Evolutionary conservation across 2,113 vertebrate species (phyloP).

Genomic region (Zapus hudsonius): DNA sequence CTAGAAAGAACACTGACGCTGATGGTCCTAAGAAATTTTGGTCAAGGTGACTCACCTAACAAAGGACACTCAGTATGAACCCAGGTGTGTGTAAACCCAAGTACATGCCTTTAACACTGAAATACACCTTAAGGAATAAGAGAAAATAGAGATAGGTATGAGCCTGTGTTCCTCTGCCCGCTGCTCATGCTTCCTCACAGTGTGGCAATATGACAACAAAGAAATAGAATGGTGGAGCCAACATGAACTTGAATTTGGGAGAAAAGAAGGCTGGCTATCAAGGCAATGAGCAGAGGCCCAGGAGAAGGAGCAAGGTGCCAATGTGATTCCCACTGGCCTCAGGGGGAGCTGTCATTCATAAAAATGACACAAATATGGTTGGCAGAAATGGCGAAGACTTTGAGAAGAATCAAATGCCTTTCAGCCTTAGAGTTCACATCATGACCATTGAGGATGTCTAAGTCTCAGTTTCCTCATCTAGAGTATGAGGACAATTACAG

Average conservation of each 20-base stretch:
- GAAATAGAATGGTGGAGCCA: neutral
- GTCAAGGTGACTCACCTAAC: neutral
- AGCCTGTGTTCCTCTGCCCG: neutral
- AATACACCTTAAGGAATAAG: neutral
- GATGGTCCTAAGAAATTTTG: neutral
- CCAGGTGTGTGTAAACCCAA: neutral
- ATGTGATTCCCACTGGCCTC: neutral
- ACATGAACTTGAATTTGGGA: neutral
- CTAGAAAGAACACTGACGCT: neutral
- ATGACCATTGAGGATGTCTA: neutral
- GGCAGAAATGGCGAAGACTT: neutral
- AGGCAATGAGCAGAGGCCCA: neutral
- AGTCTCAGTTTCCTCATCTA: neutral
- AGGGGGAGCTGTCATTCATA: accelerated
- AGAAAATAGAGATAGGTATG: neutral
- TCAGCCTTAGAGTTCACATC: neutral
- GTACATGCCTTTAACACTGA: neutral
- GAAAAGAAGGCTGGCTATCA: neutral
- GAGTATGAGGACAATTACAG: neutral
- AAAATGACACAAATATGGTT: too few relatives aligned
- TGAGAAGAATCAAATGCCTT: neutral
- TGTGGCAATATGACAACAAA: neutral
- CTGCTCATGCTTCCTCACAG: neutral
- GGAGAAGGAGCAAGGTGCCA: neutral
- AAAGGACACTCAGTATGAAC: neutral